Conservation (phyloP, 2,113 vertebrate species). For the Misgurnus mizolepis region DNA sequence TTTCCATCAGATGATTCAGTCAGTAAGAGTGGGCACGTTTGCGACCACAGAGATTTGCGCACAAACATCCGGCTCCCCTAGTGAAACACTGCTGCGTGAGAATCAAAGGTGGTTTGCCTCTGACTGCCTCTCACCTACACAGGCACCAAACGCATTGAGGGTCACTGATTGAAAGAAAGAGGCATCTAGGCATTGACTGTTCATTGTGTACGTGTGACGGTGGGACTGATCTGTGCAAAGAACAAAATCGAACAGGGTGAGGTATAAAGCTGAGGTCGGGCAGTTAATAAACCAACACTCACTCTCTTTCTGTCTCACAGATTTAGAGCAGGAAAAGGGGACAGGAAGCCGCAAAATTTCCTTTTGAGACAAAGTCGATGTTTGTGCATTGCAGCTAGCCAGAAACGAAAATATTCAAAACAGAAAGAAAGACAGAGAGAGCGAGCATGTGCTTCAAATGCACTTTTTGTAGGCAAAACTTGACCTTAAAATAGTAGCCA, state of each 20-base stretch:
- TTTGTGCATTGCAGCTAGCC: slow-evolving; percentile 23
- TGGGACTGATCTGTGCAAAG: slow-evolving; percentile 31
- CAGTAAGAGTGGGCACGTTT: not conserved
- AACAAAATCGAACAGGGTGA: slow-evolving; percentile 43
- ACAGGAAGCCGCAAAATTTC: slow-evolving; percentile 61
- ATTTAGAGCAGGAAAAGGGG: slow-evolving; percentile 63
- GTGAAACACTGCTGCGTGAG: not conserved
- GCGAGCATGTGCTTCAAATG: slow-evolving; percentile 55
- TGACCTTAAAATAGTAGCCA: slow-evolving; percentile 68
- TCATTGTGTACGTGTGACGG: slow-evolving; percentile 45
- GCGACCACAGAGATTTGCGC: not conserved
- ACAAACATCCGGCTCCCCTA: slow-evolving; percentile 2
- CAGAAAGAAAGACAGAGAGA: slow-evolving; percentile 11
- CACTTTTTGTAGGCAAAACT: slow-evolving; percentile 63
- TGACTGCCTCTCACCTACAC: not conserved
- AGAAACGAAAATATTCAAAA: slow-evolving; percentile 4
- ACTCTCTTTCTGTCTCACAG: slow-evolving; percentile 36
- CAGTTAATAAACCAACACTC: slow-evolving; percentile 11
- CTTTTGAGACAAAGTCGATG: slow-evolving; percentile 29
- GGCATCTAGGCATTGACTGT: slow-evolving; percentile 54
- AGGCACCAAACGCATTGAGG: slow-evolving; percentile 20
- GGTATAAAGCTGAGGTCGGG: slow-evolving; percentile 47
- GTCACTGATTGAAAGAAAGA: slow-evolving; percentile 45
- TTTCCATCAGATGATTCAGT: slow-evolving; percentile 46
- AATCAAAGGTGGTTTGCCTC: not conserved